A percentile compares a stretch with the other conserved stretches of the same genome.
These are phyloP conservation scores for Chelonoidis abingdonii DNA, from an alignment of 2,113 vertebrate species.

Conservation along the genomic window DNA sequence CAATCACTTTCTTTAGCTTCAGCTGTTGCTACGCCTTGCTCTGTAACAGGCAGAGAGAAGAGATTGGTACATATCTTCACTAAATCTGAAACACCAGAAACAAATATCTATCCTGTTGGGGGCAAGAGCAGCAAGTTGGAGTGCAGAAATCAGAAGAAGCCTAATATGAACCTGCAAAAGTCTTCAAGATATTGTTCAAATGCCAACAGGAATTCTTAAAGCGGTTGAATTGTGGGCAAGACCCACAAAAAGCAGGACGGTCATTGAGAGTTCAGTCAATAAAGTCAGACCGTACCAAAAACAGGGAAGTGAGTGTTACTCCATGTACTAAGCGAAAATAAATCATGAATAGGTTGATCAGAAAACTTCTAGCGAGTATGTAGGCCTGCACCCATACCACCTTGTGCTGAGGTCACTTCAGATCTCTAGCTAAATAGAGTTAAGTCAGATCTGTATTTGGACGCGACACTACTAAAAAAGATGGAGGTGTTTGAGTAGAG, in stretches of 20 bases:
- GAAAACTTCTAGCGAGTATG: neutral
- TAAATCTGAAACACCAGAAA: neutral
- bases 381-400: neutral
- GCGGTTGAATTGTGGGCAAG: neutral
- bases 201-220: neutral
- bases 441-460: neutral
- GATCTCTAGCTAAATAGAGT: neutral
- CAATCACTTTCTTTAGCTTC: neutral
- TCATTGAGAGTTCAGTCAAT: neutral
- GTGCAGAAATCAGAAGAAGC: neutral
- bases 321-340: neutral
- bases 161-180: neutral
- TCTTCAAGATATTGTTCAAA: neutral
- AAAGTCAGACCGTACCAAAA: neutral
- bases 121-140: neutral
- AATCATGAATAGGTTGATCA: neutral
- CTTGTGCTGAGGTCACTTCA: constrained; percentile 10
- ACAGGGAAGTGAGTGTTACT: neutral
- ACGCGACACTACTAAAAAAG: neutral
- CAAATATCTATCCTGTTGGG: neutral
- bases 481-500: neutral
- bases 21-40: neutral
- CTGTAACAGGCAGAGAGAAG: neutral
- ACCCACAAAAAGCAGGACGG: neutral
- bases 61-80: neutral